Base-by-base conservation (phyloP, 2,888 invertebrate genomes). In the Crematogaster levior region DNA sequence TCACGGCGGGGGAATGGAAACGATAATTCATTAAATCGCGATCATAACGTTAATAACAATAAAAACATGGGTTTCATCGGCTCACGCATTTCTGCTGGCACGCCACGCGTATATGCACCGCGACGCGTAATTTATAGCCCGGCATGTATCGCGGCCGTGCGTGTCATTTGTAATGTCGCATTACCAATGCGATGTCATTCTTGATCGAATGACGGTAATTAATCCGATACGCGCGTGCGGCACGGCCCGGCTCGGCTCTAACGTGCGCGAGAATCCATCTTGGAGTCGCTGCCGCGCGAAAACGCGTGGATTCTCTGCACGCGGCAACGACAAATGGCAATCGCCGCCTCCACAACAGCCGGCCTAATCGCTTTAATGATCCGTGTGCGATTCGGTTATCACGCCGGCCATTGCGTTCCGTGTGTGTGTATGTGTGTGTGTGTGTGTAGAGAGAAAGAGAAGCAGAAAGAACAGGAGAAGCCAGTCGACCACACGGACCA, bases 331-430 rank as follows among this genome's bases (percentile, higher is more conserved):
- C 84, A 84, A 88, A 88, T 88, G 88, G 85, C 85, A 86, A 84
- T 86, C 85, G 75, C 86, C 86, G 88, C 89, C 85, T 88, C 88
- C 86, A 81, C 86, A 75, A 63, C 88, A 85, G 85, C 83, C 85
- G 88, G 85, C 82, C 87, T 87, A 86, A 89, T 89, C 89, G 88
- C 85, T 88, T 88, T 89, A 89, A 89, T 87, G 89, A 87, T 84
- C 87, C 88, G 77, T 89, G 83, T 85, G 84, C 89, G 86, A 89
- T 87, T 86, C 89, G 89, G 87, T 89, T 89, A 89, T 89, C 87
- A 80, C 88, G 87, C 72, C 77, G 82, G 40, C 73, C 51, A 24
- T 66, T 53, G 15, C 77, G 66, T 43, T 58, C 21, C 58, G 46
- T 5, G 21, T 15, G 24, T n/a, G n/a, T n/a, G n/a, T n/a, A n/a